Evolutionary conservation across 2,113 vertebrate genomes (phyloP).

Genomic region (Trinectes maculatus): DNA sequence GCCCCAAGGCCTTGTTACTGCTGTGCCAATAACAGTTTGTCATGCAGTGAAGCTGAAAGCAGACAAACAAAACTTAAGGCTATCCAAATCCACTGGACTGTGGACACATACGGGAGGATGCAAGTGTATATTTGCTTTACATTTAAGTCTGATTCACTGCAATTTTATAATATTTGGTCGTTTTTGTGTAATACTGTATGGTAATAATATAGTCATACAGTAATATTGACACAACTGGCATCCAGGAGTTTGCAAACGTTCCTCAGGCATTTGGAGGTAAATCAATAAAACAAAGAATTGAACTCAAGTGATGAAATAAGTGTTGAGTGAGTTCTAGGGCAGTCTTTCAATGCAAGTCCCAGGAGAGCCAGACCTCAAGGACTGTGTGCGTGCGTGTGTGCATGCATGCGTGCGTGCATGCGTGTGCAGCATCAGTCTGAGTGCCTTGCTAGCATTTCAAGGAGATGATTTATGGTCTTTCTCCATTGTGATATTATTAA

Average conservation of each 20-base stretch:
- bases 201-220: neutral
- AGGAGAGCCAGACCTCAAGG: conserved; percentile 25
- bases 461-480: conserved; percentile 72
- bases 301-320: conserved; percentile 31
- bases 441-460: conserved; percentile 50
- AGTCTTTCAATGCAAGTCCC: conserved; percentile 26
- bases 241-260: neutral
- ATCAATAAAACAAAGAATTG: conserved; percentile 26
- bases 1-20: conserved; percentile 78
- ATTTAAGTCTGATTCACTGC: conserved; percentile 41
- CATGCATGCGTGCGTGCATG: conserved; percentile 1
- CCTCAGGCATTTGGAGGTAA: neutral
- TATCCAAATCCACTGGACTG: conserved; percentile 71
- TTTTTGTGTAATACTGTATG: conserved; percentile 26
- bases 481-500: conserved; percentile 81
- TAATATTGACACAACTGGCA: conserved; percentile 10
- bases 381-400: neutral
- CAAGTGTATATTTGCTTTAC: conserved; percentile 45
- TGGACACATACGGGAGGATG: conserved; percentile 57
- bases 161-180: conserved; percentile 26
- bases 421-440: conserved; percentile 46
- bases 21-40: conserved; percentile 84
- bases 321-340: conserved; percentile 27
- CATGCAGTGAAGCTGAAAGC: conserved; percentile 77
- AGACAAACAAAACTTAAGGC: conserved; percentile 79